Conservation (phyloP, 2,113 vertebrate genomes). For the Theristicus caerulescens region DNA sequence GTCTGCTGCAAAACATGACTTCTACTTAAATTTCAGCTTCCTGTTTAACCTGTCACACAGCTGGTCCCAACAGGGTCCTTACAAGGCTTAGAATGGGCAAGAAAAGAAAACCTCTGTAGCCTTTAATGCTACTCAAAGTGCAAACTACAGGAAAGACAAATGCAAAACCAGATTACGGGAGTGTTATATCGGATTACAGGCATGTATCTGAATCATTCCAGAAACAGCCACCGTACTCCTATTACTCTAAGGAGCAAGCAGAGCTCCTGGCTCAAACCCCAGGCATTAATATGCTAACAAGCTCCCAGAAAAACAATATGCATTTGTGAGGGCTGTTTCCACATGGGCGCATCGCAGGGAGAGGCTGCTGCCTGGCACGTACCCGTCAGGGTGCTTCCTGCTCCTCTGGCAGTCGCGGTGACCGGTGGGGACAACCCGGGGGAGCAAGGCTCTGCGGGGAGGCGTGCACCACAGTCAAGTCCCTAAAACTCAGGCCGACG, state of each 20-base stretch:
- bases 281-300: conserved; percentile 12
- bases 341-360: background rate
- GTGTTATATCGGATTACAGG: background rate
- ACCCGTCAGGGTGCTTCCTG: background rate
- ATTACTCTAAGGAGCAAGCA: background rate
- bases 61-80: background rate
- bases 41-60: background rate
- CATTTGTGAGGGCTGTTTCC: conserved; percentile 37
- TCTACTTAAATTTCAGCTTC: background rate
- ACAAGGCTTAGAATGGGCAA: background rate
- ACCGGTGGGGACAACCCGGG: background rate
- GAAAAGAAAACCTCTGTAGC: background rate
- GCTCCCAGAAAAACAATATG: conserved; percentile 3
- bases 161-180: background rate
- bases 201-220: background rate
- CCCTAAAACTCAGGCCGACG: background rate
- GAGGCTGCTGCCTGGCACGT: conserved; percentile 30
- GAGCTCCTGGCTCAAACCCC: background rate
- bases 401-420: background rate
- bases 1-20: background rate
- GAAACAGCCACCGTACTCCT: background rate
- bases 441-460: background rate
- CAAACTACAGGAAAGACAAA: background rate
- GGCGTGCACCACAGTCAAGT: background rate
- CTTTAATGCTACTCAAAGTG: background rate